Base-by-base conservation (phyloP, 2,888 invertebrate species). In the Phasia obesa region DNA sequence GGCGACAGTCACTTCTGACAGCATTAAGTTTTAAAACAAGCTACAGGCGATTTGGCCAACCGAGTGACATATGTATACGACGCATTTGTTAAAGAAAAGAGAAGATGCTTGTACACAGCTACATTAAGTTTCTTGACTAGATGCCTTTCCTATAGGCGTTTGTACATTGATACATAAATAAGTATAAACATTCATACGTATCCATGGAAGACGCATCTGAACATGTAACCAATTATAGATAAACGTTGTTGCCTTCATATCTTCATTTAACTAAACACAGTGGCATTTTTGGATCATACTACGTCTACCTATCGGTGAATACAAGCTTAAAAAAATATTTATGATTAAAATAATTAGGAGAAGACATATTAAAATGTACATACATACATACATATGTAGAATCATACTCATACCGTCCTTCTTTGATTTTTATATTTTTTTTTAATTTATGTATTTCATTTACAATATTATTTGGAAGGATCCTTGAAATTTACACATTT, bases 1-100 rank as follows among this genome's bases (percentile, higher is more conserved):
- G 82, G 82, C 82, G 74, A 78, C 78, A 78, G 74, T 77, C 81
- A 67, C 47, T 82, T 74, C 69, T 74, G 78, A 78, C 74, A 75
- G 74, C 53, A 67, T 77, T 67, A 81, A 64, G 67, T 81, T 55
- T 67, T 23, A 42, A 60, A 51, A 67, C 44, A 57, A 44, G 62
- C 77, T 82, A 57, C 42, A 67, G 60, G 67, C 76, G 51, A 25
- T 42, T 59, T 65, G 27, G 21, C 11, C 64, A 65, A 71, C 21
- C 38, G 27, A 53, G 49, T 75, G 64, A 69, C 55, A 75, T 55
- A n/a, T n/a, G n/a, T n/a, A 23, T 27, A 38, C 53, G 51, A 13
- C 51, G 47, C 57, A 47, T 19, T 23, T 67, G 17, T 25, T 62
- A 19, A 35, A 25, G 38, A 59, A 1, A 35, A 31, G 19, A 19